phyloP scores from a whole-genome alignment of 2,888 invertebrate genomes.

The Watsonalla binaria region DNA sequence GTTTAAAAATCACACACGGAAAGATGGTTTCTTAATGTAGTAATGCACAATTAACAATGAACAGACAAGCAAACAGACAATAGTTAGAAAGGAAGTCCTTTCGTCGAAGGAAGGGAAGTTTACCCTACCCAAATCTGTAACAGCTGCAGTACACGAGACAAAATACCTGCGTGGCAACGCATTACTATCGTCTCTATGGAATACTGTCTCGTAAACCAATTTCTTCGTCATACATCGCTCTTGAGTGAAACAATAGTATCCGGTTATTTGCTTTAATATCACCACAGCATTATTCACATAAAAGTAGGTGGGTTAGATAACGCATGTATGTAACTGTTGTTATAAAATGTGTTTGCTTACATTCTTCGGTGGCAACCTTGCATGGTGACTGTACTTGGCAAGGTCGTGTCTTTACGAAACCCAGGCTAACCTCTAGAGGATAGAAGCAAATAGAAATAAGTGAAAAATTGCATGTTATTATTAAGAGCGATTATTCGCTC shows the following conservation, averaged over 20 bases:
- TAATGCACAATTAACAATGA: no score
- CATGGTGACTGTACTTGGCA: conserved; percentile 13
- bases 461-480: conserved; percentile 34
- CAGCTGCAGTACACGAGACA: background rate
- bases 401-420: conserved; percentile 10
- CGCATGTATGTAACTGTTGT: background rate
- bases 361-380: conserved; percentile 10
- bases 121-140: background rate
- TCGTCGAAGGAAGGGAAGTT: no score
- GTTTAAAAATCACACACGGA: no score
- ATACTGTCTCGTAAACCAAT: no score
- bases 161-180: no score
- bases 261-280: no score
- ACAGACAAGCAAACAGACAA: no score
- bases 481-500: conserved; percentile 18
- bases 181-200: no score
- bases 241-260: no score
- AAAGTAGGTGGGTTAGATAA: background rate
- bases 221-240: no score
- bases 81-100: no score
- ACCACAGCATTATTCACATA: background rate
- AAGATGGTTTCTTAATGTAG: no score
- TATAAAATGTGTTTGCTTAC: background rate
- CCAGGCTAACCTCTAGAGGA: conserved; percentile 2
- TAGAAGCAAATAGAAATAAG: conserved; percentile 14